Percentiles rank a stretch among this genome's conserved stretches.
Evolutionary conservation across 2,888 invertebrate genomes (phyloP).

Genomic region (Calliphora vomitoria): DNA sequence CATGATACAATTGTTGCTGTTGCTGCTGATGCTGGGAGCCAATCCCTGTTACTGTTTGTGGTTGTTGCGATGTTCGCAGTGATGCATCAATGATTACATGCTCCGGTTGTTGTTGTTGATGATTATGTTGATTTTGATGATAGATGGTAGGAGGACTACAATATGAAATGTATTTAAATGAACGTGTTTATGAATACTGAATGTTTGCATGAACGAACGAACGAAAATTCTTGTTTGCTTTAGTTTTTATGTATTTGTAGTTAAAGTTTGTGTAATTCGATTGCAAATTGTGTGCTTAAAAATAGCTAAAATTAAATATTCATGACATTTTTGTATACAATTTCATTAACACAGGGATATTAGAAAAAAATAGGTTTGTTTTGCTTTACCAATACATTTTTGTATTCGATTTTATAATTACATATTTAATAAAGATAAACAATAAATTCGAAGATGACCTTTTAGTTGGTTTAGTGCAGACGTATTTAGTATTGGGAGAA

Average conservation of each 20-base stretch:
- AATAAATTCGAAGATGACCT: too few relatives aligned
- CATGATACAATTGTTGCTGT: constrained; percentile 67
- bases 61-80: constrained; percentile 73
- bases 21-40: constrained; percentile 75
- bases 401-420: too few relatives aligned
- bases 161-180: constrained; percentile 70
- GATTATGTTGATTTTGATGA: constrained; percentile 67
- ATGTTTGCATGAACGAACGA: constrained; percentile 14
- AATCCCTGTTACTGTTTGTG: constrained; percentile 73
- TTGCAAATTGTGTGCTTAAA: constrained; percentile 36
- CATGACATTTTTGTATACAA: neutral
- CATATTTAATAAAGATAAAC: too few relatives aligned
- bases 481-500: too few relatives aligned
- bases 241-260: neutral
- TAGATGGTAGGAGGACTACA: constrained; percentile 66
- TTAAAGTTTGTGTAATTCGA: neutral
- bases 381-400: too few relatives aligned
- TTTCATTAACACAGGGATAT: too few relatives aligned
- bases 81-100: constrained; percentile 65
- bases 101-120: constrained; percentile 55
- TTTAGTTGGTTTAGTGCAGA: too few relatives aligned
- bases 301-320: neutral
- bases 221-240: constrained; percentile 34
- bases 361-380: too few relatives aligned
- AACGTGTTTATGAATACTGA: constrained; percentile 68